Percentiles rank a stretch among this genome's conserved stretches.
Evolutionary conservation across 2,113 vertebrate genomes (phyloP).

Genomic region (Panthera tigris): DNA sequence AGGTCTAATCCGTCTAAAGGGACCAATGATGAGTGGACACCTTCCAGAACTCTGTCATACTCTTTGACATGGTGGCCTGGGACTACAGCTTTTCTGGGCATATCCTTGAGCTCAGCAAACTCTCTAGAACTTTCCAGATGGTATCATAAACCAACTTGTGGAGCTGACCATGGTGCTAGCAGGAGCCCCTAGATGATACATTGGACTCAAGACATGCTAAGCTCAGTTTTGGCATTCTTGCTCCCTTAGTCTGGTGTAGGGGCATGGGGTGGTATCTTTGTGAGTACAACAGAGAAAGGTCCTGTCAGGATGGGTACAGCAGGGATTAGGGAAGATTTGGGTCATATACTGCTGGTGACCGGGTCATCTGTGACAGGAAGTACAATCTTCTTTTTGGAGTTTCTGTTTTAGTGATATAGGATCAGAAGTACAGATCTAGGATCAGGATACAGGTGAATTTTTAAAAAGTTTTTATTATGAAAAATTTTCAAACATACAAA

Average conservation of each 20-base stretch:
- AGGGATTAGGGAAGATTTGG: neutral
- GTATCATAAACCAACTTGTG: neutral
- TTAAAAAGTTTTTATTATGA: neutral
- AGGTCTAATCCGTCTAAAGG: neutral
- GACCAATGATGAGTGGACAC: neutral
- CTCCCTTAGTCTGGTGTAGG: neutral
- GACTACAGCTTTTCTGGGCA: neutral
- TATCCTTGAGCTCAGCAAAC: neutral
- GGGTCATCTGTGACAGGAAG: neutral
- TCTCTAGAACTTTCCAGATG: neutral
- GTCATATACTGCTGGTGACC: neutral
- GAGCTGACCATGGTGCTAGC: conserved; percentile 32
- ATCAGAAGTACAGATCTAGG: neutral
- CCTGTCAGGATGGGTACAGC: neutral
- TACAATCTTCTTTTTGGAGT: neutral
- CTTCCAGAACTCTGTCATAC: neutral
- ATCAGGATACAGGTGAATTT: neutral
- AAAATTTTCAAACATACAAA: neutral
- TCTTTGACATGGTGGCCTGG: neutral
- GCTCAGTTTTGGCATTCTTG: neutral
- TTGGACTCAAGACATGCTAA: neutral
- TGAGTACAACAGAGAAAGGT: neutral
- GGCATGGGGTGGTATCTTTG: neutral
- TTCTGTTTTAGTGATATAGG: neutral
- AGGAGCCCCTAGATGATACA: neutral